Conservation (phyloP, 1,140 invertebrate species). For the Chymomyza costata region DNA sequence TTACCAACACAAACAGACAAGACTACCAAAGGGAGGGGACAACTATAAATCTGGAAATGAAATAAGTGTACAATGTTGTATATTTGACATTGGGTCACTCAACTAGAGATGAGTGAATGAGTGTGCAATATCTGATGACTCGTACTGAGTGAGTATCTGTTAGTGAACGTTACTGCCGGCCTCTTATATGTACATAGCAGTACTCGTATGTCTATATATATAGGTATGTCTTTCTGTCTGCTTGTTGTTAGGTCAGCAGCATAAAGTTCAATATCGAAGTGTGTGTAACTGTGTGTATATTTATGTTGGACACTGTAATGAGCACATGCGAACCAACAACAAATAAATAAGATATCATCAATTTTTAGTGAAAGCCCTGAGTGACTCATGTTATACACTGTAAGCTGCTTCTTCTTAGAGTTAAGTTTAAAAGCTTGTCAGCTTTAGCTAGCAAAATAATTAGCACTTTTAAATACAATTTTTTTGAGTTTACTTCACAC, state of each 20-base stretch:
- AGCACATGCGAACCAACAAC: conserved; percentile 44
- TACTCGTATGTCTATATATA: no score
- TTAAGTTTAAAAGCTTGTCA: no score
- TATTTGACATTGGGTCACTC: conserved; percentile 68
- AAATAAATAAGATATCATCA: conserved; percentile 72
- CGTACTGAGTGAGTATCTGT: no score
- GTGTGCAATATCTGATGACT: no score
- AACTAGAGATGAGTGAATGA: conserved; percentile 41
- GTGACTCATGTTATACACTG: conserved; percentile 40
- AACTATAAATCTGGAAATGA: conserved; percentile 66
- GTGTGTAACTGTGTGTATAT: conserved; percentile 1
- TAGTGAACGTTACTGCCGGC: no score
- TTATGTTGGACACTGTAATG: conserved; percentile 20
- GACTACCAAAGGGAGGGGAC: conserved; percentile 14
- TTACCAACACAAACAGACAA: conserved; percentile 15
- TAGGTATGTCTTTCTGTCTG: conserved; percentile 14
- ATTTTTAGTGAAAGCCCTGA: conserved; percentile 65
- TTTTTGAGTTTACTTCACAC: conserved; percentile 4
- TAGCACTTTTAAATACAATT: not conserved
- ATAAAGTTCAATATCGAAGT: conserved; percentile 22
- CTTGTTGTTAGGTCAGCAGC: conserved; percentile 39
- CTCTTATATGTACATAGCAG: not conserved
- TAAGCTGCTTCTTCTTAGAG: conserved; percentile 9
- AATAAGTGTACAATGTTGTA: conserved; percentile 63
- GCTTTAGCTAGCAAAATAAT: conserved; percentile 1